phyloP scores from a whole-genome alignment of 1,140 invertebrate genomes.

The Onthophagus taurus region DNA sequence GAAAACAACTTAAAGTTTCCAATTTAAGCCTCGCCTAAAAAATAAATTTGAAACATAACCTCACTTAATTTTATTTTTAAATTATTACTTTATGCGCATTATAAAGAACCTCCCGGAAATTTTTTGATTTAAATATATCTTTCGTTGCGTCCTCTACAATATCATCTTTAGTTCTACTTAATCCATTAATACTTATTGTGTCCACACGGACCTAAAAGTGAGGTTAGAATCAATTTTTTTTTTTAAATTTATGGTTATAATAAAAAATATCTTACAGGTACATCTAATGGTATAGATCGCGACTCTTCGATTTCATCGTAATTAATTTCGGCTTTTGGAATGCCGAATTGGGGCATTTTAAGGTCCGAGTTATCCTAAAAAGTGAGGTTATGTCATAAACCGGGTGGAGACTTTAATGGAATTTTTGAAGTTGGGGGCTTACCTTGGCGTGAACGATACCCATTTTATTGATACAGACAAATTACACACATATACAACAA shows the following conservation, averaged over 20 bases:
- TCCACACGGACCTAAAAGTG: slow-evolving; percentile 72
- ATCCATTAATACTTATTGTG: slow-evolving; percentile 67
- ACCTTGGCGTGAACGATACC: slow-evolving; percentile 41
- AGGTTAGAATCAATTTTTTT: slow-evolving; percentile 1
- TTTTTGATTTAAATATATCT: slow-evolving; percentile 60
- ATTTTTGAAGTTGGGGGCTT: slow-evolving; percentile 12
- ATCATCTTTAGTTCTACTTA: slow-evolving; percentile 75
- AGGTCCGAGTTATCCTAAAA: slow-evolving; percentile 13
- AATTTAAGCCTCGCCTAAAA: slow-evolving; percentile 55
- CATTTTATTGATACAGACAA: slow-evolving; percentile 25
- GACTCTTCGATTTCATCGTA: slow-evolving; percentile 16
- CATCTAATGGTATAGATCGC: slow-evolving; percentile 19
- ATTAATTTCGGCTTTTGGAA: slow-evolving; percentile 17
- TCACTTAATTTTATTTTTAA: neutral
- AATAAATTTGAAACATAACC: neutral
- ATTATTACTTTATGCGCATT: slow-evolving; percentile 43
- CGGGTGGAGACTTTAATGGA: slow-evolving; percentile 13
- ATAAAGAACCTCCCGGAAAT: slow-evolving; percentile 55
- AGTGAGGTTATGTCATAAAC: slow-evolving; percentile 18
- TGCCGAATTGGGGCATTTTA: slow-evolving; percentile 15
- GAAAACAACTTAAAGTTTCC: slow-evolving; percentile 73
- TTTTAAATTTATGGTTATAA: slow-evolving; percentile 9
- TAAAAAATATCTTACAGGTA: slow-evolving; percentile 24
- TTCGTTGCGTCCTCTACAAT: slow-evolving; percentile 61
- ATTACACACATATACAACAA: slow-evolving; percentile 4